Conservation (phyloP, 2,113 vertebrate genomes). For the Brevimyrus niger region DNA sequence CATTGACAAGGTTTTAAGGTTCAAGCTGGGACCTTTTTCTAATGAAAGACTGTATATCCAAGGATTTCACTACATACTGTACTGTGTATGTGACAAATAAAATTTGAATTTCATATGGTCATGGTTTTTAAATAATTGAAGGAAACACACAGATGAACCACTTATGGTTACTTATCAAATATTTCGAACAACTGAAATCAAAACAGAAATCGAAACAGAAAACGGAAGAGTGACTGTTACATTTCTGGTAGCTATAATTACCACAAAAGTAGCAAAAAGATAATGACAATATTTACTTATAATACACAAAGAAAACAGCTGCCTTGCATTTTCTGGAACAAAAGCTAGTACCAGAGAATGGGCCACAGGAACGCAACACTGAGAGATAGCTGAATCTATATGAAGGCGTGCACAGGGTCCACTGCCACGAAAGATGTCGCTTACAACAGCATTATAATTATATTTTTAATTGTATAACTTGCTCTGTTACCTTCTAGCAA, state of each 20-base stretch:
- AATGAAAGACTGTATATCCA: no score
- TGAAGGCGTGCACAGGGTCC: background rate
- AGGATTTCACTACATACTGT: no score
- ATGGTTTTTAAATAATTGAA: no score
- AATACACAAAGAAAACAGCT: background rate
- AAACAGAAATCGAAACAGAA: background rate
- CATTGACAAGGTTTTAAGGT: no score
- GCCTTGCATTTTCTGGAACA: background rate
- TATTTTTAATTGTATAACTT: background rate
- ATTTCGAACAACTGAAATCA: no score
- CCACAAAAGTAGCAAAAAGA: background rate
- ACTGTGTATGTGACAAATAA: no score
- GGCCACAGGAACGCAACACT: background rate
- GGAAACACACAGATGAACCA: no score
- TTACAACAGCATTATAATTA: background rate
- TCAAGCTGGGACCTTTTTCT: no score
- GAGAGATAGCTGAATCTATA: background rate
- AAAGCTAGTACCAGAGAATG: background rate
- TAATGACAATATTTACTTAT: background rate
- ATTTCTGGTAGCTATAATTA: background rate
- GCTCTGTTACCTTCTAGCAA: background rate
- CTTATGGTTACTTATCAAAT: no score
- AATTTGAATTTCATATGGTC: no score
- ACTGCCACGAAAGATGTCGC: background rate
- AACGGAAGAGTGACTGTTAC: background rate